Evolutionary conservation across 1,140 invertebrate genomes (phyloP), one percentile per base, ranked within the genome.

Genomic region (Drosophila funebris): DNA sequence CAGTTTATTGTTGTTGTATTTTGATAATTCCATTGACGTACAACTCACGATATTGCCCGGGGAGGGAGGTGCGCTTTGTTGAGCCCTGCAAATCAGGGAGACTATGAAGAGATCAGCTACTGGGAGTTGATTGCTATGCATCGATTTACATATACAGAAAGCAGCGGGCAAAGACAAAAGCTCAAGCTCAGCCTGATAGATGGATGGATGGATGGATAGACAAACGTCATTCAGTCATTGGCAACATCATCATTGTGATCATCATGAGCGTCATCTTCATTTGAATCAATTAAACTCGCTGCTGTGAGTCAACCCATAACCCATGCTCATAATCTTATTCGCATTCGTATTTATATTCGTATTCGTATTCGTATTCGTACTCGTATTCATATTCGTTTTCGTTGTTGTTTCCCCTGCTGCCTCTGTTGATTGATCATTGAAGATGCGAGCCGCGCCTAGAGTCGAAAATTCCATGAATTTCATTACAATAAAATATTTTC

Each of bases 231-330:
- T 71, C 61, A 72, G 20, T 46, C 64, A 41, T 33, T 24, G 29
- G 31, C 50, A 48, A 39, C 64, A 67, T 44, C 27, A 41, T 46
- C 53, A 72, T 69, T 57, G 52, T 44, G 58, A 36, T 33, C 43
- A 56, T 36, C 27, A 43, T 43, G 52, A 62, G 61, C 79, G 52
- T 73, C 72, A 54, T 73, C 77, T 88, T 88, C 83, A 88, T 87
- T 85, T 85, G 82, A 85, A 87, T 85, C 78, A 85, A 85, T 85
- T 85, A 87, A 85, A 78, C 74, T 50, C 53, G 78, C 73, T 76
- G 44, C 46, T 73, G 73, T 68, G 74, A 63, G 60, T 78, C 76
- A 73, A 83, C 43, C 76, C 75, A 52, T 33, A 76, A n/a, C n/a
- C n/a, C n/a, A n/a, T n/a, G n/a, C n/a, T n/a, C n/a, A n/a, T n/a